These are phyloP conservation scores for Fratercula arctica DNA, from an alignment of 2,797 vertebrate genomes.

Conservation along the genomic window DNA sequence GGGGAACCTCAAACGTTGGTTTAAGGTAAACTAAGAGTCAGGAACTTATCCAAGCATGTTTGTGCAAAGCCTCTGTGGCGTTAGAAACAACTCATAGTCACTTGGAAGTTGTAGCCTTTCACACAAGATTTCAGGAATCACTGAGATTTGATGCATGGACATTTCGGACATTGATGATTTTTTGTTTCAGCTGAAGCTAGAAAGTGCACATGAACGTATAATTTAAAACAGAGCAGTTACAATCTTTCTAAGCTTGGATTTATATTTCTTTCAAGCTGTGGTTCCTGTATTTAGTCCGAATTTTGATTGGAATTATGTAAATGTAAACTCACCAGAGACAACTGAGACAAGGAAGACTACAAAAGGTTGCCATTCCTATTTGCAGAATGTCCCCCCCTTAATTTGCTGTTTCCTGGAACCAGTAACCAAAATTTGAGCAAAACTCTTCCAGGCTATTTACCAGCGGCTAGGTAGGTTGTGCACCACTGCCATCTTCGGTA, in stretches of 20 bases:
- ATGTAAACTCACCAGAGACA: background rate
- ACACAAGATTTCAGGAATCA: background rate
- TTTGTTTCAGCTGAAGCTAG: slow-evolving; percentile 48
- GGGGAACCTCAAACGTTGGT: background rate
- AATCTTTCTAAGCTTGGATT: background rate
- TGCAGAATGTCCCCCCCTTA: background rate
- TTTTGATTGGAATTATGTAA: background rate
- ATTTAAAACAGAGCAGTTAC: background rate
- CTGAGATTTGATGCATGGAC: background rate
- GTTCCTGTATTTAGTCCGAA: background rate
- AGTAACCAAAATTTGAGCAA: background rate
- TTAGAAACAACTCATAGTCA: background rate
- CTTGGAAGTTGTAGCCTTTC: slow-evolving; percentile 15
- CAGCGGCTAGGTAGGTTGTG: slow-evolving; percentile 47
- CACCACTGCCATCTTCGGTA: slow-evolving; percentile 80
- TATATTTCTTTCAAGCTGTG: background rate
- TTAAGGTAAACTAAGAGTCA: background rate
- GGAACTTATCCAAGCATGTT: background rate
- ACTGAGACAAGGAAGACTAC: background rate
- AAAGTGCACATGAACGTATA: background rate
- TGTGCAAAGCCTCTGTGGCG: background rate
- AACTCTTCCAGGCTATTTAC: background rate
- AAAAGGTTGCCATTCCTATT: background rate
- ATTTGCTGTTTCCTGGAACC: background rate
- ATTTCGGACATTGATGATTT: background rate